Base-by-base conservation (phyloP, 2,113 vertebrate genomes). In the Oncorhynchus clarkii region DNA sequence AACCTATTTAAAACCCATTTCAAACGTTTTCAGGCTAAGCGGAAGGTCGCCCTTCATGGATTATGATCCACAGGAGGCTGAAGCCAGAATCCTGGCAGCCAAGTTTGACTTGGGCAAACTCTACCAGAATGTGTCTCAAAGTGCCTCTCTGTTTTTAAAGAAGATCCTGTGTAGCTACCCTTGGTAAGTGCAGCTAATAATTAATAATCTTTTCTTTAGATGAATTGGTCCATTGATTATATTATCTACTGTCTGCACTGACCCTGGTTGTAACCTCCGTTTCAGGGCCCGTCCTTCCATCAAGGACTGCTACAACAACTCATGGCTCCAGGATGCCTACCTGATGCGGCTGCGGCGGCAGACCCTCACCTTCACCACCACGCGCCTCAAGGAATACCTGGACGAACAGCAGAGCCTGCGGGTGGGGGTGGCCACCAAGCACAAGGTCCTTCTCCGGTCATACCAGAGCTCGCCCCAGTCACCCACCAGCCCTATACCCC, bases 101-200 rank as follows among this genome's bases (percentile, higher is more conserved):
- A 97, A 97, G 88, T 98, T 97, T 84, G 97, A 99, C 91, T 94
- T 96, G 86, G 95, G 95, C 86, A 97, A 96, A 91, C 90, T 99
- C 45, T 99, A 99, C 90, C 96, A 97, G 89, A 99, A 99, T 0
- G 97, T 96, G 82, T 99, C 98, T 3, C 98, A 99, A 94, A 97
- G 94, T 76, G 97, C 97, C 86, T 97, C 96, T 72, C 93, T 98
- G 86, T 99, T 99, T 91, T 93, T 99, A 71, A 94, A 97, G 79
- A 99, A 98, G 90, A 94, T 97, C 85, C 95, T 99, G 65, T 95
- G 96, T 51, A 95, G 96, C 82, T 97, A 97, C 79, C 96, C 97
- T 77, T 98, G 97, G 98, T 99, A 85, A 96, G 96, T 87, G 34
- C n/a, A 29, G 66, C 60, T 26, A 5, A 34, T 14, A 16, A 5